Evolutionary conservation across 2,797 vertebrate genomes (phyloP).

Genomic region (Balearica regulorum): DNA sequence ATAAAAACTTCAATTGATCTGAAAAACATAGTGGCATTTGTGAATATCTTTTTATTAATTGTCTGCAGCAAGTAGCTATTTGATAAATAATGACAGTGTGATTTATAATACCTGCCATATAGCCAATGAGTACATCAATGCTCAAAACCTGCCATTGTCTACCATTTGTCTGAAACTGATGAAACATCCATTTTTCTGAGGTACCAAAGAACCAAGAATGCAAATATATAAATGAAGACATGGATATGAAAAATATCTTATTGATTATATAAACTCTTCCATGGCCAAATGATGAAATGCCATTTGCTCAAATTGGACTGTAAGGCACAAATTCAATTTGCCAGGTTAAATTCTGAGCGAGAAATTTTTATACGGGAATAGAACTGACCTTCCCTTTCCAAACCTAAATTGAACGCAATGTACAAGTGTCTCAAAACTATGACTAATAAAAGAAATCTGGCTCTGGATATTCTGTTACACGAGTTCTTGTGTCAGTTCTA

Average conservation of each 20-base stretch:
- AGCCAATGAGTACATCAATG: neutral
- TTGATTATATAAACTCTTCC: neutral
- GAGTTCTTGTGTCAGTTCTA: neutral
- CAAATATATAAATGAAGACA: neutral
- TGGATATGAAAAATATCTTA: neutral
- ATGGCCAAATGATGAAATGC: neutral
- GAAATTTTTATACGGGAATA: neutral
- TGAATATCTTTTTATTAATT: neutral
- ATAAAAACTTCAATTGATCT: neutral
- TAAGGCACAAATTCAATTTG: neutral
- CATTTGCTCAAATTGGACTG: neutral
- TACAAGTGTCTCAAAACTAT: neutral
- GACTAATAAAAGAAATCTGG: neutral
- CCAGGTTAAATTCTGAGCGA: neutral
- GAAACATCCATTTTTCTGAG: neutral
- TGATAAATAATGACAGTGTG: neutral
- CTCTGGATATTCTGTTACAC: neutral
- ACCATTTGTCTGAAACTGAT: neutral
- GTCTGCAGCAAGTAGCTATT: neutral
- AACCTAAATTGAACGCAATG: neutral
- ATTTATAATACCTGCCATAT: neutral
- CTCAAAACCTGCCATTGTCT: neutral
- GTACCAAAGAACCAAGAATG: neutral
- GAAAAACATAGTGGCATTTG: neutral
- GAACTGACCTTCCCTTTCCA: neutral